Evolutionary conservation across 2,113 vertebrate species (phyloP).

Genomic region (Chamaetylas fuelleborni): DNA sequence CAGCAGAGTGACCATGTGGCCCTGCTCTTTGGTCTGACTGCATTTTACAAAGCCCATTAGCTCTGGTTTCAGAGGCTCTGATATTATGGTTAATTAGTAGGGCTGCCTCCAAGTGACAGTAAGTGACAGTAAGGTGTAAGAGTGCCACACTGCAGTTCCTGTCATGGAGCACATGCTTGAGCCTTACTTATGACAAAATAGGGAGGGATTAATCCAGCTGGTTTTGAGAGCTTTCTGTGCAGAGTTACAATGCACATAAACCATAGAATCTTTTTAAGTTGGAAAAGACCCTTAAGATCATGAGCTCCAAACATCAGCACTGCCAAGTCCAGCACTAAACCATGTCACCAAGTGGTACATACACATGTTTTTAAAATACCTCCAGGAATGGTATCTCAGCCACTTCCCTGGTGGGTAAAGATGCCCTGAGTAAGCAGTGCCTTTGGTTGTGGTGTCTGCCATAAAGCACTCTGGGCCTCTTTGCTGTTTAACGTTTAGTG

Average conservation of each 20-base stretch:
- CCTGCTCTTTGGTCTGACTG: not conserved
- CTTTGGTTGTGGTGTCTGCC: not conserved
- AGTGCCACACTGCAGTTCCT: not conserved
- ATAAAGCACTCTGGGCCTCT: not conserved
- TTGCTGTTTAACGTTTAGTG: not conserved
- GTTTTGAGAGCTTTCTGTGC: not conserved
- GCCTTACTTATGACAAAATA: not conserved
- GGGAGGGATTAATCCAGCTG: not conserved
- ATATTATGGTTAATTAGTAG: not conserved
- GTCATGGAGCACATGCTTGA: not conserved
- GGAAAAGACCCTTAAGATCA: not conserved
- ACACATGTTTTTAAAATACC: not conserved
- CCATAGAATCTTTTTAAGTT: not conserved
- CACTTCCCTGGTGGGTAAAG: not conserved
- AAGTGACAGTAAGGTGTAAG: not conserved
- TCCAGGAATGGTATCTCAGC: not conserved
- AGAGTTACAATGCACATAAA: not conserved
- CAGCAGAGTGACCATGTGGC: not conserved
- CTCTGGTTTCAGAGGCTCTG: not conserved
- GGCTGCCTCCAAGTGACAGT: not conserved
- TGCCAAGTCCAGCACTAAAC: not conserved
- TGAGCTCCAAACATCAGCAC: not conserved
- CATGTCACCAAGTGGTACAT: rapidly evolving
- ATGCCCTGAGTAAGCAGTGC: not conserved
- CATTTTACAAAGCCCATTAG: not conserved